These are phyloP conservation scores for Morpho achilles DNA, from an alignment of 2,888 invertebrate genomes.

Conservation along the genomic window DNA sequence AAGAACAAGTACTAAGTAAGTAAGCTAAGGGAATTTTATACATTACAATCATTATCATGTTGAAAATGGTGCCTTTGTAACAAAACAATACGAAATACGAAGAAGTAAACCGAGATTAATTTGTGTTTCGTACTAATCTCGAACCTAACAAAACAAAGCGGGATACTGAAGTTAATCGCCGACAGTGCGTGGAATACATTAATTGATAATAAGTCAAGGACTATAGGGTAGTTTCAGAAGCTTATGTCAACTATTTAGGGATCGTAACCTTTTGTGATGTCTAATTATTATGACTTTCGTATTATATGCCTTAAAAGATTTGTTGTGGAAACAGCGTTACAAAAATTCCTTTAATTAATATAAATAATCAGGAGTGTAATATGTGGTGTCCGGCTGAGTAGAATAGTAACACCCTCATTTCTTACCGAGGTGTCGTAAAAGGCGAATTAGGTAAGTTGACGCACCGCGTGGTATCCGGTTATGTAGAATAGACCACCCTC, in stretches of 20 bases:
- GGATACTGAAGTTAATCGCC: constrained; percentile 35
- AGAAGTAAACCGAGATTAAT: constrained; percentile 11
- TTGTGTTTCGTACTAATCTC: constrained; percentile 17
- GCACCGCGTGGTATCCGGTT: too few species aligned
- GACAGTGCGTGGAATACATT: constrained; percentile 46
- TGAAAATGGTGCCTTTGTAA: neutral
- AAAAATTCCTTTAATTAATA: too few species aligned
- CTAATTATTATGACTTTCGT: neutral
- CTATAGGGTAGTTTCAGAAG: neutral
- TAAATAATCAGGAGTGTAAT: too few species aligned
- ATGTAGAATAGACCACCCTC: too few species aligned
- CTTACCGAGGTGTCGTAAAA: too few species aligned
- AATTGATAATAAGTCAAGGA: constrained; percentile 50
- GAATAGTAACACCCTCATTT: too few species aligned
- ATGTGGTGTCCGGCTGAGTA: too few species aligned
- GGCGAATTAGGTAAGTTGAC: too few species aligned
- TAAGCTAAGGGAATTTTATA: too few species aligned
- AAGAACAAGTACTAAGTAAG: too few species aligned
- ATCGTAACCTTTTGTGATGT: neutral
- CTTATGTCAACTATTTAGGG: neutral
- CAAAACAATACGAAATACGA: constrained; percentile 7
- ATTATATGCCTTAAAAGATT: too few species aligned
- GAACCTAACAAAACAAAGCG: constrained; percentile 26
- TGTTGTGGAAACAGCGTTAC: too few species aligned
- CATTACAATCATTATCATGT: neutral